Evolutionary conservation across 30 jellyfish, hydroid and myxozoan species (phyloP).

Genomic region (Hydractinia symbiolongicarpus): DNA sequence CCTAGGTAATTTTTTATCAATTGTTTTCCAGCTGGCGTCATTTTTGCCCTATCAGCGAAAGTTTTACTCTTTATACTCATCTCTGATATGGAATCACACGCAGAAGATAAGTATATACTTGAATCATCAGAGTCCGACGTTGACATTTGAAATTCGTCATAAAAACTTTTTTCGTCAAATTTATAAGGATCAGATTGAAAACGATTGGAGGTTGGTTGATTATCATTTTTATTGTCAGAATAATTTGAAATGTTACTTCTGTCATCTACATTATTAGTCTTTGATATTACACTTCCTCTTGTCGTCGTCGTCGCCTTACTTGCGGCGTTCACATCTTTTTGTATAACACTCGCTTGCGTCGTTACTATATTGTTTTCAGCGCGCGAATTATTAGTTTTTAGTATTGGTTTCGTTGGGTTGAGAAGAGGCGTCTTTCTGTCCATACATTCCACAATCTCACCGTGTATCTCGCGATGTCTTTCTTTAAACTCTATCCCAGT

Average conservation of each 20-base stretch:
- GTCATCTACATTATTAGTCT: too few species aligned
- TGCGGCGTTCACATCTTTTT: too few species aligned
- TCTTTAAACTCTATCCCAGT: conserved; percentile 16
- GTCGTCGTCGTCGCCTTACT: too few species aligned
- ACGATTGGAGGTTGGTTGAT: too few species aligned
- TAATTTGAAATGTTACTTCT: too few species aligned
- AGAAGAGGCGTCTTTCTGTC: conserved; percentile 5
- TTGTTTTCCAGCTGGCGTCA: neutral
- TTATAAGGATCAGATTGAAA: too few species aligned
- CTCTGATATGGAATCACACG: neutral
- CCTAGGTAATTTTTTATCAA: neutral
- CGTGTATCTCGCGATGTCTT: conserved; percentile 31
- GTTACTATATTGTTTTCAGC: too few species aligned
- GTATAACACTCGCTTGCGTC: too few species aligned
- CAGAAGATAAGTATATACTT: neutral
- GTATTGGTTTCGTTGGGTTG: conserved; percentile 10
- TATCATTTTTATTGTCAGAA: too few species aligned
- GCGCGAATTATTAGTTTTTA: neutral
- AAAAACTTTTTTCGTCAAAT: too few species aligned
- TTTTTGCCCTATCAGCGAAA: neutral
- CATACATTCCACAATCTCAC: conserved; percentile 28
- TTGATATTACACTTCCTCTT: too few species aligned
- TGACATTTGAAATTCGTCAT: neutral
- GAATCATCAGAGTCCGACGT: conserved; percentile 15
- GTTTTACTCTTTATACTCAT: neutral